Conservation (phyloP, 2,888 invertebrate species). For the Tiliacea citrago region DNA sequence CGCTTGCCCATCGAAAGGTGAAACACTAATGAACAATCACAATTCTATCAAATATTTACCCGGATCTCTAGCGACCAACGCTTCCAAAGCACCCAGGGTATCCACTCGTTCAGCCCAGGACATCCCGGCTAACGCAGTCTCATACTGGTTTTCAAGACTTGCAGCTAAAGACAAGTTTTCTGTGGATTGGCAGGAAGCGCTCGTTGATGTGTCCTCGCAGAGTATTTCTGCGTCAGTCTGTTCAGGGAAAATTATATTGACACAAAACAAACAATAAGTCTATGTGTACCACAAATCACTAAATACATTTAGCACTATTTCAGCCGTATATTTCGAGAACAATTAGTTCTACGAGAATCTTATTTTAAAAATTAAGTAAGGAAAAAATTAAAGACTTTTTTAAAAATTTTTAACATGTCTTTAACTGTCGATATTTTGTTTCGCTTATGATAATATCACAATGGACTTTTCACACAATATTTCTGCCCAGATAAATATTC, state of each 20-base stretch:
- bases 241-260: neutral
- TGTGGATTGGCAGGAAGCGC: conserved; percentile 62
- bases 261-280: neutral
- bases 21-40: too few relatives aligned
- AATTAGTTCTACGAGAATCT: too few relatives aligned
- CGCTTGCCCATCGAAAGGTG: too few relatives aligned
- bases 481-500: too few relatives aligned
- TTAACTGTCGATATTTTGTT: too few relatives aligned
- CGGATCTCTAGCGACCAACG: conserved; percentile 96
- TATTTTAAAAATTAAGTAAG: too few relatives aligned
- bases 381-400: too few relatives aligned
- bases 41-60: conserved; percentile 83
- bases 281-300: neutral
- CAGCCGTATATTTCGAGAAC: neutral
- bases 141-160: conserved; percentile 92
- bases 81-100: conserved; percentile 94
- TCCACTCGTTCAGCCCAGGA: conserved; percentile 97
- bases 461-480: too few relatives aligned
- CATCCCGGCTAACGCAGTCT: conserved; percentile 93
- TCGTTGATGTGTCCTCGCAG: conserved; percentile 81
- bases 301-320: neutral
- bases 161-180: conserved; percentile 76
- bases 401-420: too few relatives aligned
- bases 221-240: conserved; percentile 93
- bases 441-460: too few relatives aligned